Evolutionary conservation across 2,797 vertebrate species (phyloP), one percentile per base, ranked within the genome.

Genomic region (Rhinatrema bivittatum): DNA sequence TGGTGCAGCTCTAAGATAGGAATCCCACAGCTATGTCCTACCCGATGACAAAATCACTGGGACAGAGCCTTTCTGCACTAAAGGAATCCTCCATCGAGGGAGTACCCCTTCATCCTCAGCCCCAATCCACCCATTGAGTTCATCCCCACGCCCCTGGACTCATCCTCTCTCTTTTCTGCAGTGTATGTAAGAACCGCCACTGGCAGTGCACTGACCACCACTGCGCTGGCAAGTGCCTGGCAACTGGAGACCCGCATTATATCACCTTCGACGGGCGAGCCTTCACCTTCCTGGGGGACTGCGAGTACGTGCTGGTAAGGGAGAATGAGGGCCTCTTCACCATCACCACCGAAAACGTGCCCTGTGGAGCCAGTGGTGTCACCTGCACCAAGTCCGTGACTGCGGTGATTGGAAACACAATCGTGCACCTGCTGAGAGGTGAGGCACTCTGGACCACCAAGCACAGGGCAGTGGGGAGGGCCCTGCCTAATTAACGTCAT

Each of bases 371-470:
- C 46, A 77, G 76, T 0, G 87, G 90, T 1, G 83, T 92, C 62
- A 91, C 91, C 65, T 95, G 93, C 65, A 94, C 93, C 46, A 94
- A 94, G 51, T 90, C 89, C 0, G 84, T 97, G 57, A 69, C 84
- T 1, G 68, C 95, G 60, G 84, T 58, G 16, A 51, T 93, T 19
- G 90, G 85, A 19, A 81, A 74, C 70, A 90, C 85, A 0, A 44
- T 87, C 7, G 78, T 96, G 35, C 91, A 87, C 65, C 72, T 98
- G 64, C 83, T 94, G 50, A 78, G 90, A 68, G 93, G 94, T 94
- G 59, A 44, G 56, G 37, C 2, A 18, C n/a, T n/a, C n/a, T n/a
- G n/a, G n/a, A n/a, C 1, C 6, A 10, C 10, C 2, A 2, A 3
- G 24, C 4, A 10, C 9, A 26, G 39, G 25, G 7, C 9, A 5